These are phyloP conservation scores for Alligator sinensis DNA, from an alignment of 2,113 vertebrate genomes.

Conservation along the genomic window DNA sequence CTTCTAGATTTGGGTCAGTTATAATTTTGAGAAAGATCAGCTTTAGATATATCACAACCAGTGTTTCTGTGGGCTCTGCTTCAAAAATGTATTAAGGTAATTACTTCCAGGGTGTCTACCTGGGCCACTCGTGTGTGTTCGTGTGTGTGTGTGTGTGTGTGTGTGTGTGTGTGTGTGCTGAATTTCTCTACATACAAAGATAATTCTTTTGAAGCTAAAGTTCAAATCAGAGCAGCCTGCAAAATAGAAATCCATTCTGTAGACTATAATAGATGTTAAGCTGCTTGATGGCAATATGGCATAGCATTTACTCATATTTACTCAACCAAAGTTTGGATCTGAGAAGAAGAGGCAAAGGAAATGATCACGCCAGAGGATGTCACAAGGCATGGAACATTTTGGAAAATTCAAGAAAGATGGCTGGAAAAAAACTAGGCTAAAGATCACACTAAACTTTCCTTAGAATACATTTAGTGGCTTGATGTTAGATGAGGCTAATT, in stretches of 20 bases:
- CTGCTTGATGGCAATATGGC: too few relatives aligned
- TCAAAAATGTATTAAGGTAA: not conserved
- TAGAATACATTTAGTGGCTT: too few relatives aligned
- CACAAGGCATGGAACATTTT: too few relatives aligned
- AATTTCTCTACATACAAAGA: not conserved
- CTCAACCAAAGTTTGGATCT: too few relatives aligned
- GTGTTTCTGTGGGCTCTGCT: not conserved
- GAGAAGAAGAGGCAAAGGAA: too few relatives aligned
- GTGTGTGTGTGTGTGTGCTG: not conserved
- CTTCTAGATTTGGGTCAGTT: not conserved
- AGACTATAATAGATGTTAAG: too few relatives aligned
- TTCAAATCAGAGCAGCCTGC: not conserved
- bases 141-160: not conserved
- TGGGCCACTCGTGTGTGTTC: not conserved
- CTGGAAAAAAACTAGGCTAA: not conserved
- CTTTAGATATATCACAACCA: not conserved
- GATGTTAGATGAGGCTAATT: too few relatives aligned
- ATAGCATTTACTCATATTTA: too few relatives aligned
- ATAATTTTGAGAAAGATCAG: not conserved
- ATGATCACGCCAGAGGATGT: too few relatives aligned
- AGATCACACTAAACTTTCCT: too few relatives aligned
- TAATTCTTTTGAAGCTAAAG: not conserved
- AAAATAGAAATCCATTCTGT: not conserved
- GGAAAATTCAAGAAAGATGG: too few relatives aligned
- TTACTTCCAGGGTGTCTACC: not conserved